Conservation (phyloP, 2,113 vertebrate species). For the Brachypteracias leptosomus region DNA sequence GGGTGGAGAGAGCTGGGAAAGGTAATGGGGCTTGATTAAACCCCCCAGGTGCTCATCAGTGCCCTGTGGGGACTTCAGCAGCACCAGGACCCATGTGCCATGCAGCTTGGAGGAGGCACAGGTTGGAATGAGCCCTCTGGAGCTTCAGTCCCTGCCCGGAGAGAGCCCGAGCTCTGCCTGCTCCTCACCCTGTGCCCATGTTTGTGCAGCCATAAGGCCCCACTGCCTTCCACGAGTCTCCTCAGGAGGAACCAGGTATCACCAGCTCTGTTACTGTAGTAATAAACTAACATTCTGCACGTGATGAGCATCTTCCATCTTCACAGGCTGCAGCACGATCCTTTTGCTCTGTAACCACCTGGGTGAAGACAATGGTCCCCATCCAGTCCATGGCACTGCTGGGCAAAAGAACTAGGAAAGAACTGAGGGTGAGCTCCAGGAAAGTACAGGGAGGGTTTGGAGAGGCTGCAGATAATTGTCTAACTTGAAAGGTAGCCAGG, state of each 20-base stretch:
- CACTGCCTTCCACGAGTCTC: neutral
- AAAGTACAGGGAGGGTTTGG: neutral
- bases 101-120: neutral
- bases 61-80: neutral
- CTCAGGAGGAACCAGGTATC: neutral
- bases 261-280: neutral
- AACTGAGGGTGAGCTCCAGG: neutral
- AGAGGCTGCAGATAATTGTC: neutral
- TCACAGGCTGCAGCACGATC: neutral
- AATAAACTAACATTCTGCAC: neutral
- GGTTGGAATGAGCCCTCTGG: rapidly evolving
- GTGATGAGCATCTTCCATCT: neutral
- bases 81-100: neutral
- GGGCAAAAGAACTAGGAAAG: neutral
- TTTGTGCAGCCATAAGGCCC: neutral
- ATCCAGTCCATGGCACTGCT: neutral
- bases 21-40: neutral
- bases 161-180: neutral
- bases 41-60: neutral
- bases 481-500: neutral
- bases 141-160: neutral
- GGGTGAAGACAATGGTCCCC: neutral
- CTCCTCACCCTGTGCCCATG: rapidly evolving
- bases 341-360: rapidly evolving
- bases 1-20: neutral